Percentiles rank a stretch among this genome's conserved stretches.
phyloP scores from a whole-genome alignment of 2,797 vertebrate genomes.

The Phrynocephalus forsythii region DNA sequence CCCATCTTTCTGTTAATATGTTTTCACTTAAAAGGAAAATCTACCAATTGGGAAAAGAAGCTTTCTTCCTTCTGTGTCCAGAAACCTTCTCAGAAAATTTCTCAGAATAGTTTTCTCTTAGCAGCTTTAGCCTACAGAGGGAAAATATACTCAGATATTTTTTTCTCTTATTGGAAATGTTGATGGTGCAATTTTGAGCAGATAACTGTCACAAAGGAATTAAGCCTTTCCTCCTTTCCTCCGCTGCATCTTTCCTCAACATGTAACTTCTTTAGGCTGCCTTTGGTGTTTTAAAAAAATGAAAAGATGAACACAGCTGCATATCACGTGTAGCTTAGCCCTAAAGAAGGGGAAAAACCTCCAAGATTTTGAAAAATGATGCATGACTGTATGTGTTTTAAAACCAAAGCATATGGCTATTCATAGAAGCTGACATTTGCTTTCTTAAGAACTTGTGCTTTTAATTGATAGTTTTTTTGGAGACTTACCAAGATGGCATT shows the following conservation, averaged over 20 bases:
- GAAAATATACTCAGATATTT: neutral
- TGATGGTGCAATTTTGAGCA: neutral
- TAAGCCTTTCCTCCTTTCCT: neutral
- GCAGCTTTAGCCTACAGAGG: neutral
- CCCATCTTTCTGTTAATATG: too few relatives aligned
- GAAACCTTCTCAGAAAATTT: neutral
- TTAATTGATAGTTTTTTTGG: slow-evolving; percentile 11
- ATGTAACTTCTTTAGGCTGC: neutral
- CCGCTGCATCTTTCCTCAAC: neutral
- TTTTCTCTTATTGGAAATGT: neutral
- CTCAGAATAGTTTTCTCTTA: neutral
- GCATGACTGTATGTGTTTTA: neutral
- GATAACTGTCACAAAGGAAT: neutral
- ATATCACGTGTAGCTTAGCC: neutral
- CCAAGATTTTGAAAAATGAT: neutral
- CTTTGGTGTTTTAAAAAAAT: neutral
- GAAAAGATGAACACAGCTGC: neutral
- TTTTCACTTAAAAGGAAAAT: too few relatives aligned
- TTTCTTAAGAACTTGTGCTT: slow-evolving; percentile 5
- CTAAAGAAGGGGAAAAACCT: neutral
- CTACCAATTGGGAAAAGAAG: too few relatives aligned
- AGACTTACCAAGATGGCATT: neutral
- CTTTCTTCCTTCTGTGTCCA: neutral
- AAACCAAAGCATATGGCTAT: slow-evolving; percentile 12
- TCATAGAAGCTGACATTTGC: slow-evolving; percentile 33